Evolutionary conservation across 2,113 vertebrate species (phyloP), one percentile per base, ranked within the genome.

Genomic region (Poeciliopsis occidentalis): DNA sequence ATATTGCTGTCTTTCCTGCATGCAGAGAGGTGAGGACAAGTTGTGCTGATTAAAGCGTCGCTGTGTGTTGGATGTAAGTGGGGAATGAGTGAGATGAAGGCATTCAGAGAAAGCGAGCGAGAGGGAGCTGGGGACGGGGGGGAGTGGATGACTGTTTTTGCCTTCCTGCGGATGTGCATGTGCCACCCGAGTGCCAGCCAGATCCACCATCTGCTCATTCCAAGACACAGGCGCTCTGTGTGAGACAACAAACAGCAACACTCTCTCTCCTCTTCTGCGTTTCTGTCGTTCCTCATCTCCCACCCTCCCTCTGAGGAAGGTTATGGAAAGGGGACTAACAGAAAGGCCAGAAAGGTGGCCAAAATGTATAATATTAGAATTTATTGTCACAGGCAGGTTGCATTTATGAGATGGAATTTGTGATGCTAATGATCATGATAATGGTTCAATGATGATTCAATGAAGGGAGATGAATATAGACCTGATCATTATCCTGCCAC

Each of bases 131-230:
- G 34, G 34, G 34, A 34, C 34, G 57, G 69, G 67, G 54, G 75
- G 51, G n/a, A 71, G 75, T 71, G 68, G 84, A 83, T 85, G 22
- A 17, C 51, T 71, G 78, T 74, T 88, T n/a, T 27, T 85, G 87
- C 81, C 91, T 88, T 93, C 93, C 91, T 89, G 89, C 86, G 88
- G 92, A 90, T 90, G 91, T 85, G 82, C 75, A 83, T 44, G 11
- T 87, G 86, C 91, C 88, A 85, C 85, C 79, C 81, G 51, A 86
- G 83, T 73, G 79, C 78, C 78, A 83, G 85, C 92, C 92, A 95
- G 89, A 87, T 86, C 75, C 72, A 85, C 94, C 94, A 95, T 95
- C 93, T 95, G 94, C 89, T 94, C 86, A 71, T 89, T 75, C 85
- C 65, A 82, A 82, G 81, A 90, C 92, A 91, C 90, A 87, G 83